phyloP scores from a whole-genome alignment of 2,113 vertebrate species.

The Takifugu bimaculatus region DNA sequence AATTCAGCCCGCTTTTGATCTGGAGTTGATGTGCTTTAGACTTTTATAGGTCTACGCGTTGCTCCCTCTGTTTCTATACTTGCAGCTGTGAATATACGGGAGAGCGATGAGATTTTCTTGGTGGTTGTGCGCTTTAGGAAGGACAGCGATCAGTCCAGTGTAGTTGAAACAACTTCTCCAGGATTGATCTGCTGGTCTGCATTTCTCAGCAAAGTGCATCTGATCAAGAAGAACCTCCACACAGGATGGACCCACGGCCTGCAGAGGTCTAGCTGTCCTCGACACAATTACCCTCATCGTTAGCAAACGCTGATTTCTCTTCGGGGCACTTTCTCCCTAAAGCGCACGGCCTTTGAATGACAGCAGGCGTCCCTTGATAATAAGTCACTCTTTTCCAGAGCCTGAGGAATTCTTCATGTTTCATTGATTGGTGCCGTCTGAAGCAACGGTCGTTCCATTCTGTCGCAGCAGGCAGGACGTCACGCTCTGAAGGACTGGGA shows the following conservation, averaged over 20 bases:
- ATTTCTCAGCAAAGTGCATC: conserved; percentile 48
- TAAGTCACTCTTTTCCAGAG: conserved; percentile 40
- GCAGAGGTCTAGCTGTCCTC: conserved; percentile 48
- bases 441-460: conserved; percentile 38
- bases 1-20: conserved; percentile 47
- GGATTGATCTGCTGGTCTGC: conserved; percentile 19
- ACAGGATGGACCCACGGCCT: conserved; percentile 27
- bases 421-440: conserved; percentile 63
- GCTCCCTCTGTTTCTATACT: conserved; percentile 4
- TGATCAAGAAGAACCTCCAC: neutral
- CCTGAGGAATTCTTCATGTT: conserved; percentile 64
- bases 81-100: neutral
- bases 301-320: conserved; percentile 59
- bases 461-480: conserved; percentile 9
- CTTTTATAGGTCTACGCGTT: neutral
- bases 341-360: conserved; percentile 51
- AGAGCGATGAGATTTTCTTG: conserved; percentile 11
- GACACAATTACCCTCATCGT: conserved; percentile 57
- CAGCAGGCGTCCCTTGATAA: conserved; percentile 49
- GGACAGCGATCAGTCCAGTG: no score
- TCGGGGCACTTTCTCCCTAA: conserved; percentile 38
- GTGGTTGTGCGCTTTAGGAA: conserved; percentile 11
- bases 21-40: conserved; percentile 24
- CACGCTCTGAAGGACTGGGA: conserved; percentile 33
- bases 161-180: no score